Evolutionary conservation across 2,797 vertebrate genomes (phyloP).

Genomic region (Mus spretus): DNA sequence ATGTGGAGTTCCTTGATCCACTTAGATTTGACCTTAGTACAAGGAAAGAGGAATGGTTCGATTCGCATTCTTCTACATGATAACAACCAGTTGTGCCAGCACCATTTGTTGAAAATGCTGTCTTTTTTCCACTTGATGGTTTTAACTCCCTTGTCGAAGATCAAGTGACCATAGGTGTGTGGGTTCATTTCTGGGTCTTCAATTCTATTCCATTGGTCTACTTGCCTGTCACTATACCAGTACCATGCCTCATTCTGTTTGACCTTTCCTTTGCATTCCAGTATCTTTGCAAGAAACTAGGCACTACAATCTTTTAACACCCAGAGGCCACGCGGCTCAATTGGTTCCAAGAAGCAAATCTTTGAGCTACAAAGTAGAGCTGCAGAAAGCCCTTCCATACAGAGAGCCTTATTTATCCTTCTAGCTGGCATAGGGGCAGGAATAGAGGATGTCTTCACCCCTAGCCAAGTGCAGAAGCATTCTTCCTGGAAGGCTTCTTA

Average conservation of each 20-base stretch:
- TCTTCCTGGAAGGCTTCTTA: not conserved
- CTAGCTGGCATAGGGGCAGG: not conserved
- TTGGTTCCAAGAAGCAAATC: not conserved
- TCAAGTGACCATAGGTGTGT: no score
- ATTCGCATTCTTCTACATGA: no score
- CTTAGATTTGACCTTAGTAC: no score
- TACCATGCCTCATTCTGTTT: slow-evolving; percentile 75
- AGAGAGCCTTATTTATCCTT: not conserved
- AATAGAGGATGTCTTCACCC: not conserved
- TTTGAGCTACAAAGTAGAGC: slow-evolving; percentile 40
- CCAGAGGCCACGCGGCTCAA: not conserved
- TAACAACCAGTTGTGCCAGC: no score
- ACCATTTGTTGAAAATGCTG: no score
- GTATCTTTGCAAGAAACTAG: slow-evolving; percentile 9
- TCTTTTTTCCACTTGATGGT: no score
- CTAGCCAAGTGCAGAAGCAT: not conserved
- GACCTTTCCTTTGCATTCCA: slow-evolving; percentile 35
- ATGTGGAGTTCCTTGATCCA: no score
- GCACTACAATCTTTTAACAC: slow-evolving; percentile 30
- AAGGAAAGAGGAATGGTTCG: no score
- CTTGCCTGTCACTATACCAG: no score
- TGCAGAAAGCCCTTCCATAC: not conserved
- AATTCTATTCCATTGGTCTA: no score
- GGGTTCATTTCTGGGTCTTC: no score
- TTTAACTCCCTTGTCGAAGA: no score